phyloP scores from a whole-genome alignment of 2,888 invertebrate species.

The Drosophila mayaguana region DNA sequence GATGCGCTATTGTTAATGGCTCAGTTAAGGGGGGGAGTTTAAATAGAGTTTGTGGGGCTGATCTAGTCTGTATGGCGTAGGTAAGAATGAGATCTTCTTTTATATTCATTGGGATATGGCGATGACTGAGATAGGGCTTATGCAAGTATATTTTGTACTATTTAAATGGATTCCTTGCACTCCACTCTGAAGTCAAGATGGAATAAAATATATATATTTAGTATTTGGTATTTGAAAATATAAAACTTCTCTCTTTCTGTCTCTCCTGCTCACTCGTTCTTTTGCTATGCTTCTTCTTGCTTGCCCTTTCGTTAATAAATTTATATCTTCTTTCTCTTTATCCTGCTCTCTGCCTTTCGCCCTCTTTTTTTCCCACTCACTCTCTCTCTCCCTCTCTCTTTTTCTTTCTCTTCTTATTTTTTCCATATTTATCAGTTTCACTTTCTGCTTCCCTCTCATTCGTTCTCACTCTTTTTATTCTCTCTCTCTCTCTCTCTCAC shows the following conservation, averaged over 20 bases:
- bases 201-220: too few relatives aligned
- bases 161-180: not conserved
- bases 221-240: too few relatives aligned
- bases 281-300: too few relatives aligned
- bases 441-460: too few relatives aligned
- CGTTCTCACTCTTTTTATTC: too few relatives aligned
- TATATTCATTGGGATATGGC: not conserved
- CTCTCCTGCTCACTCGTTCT: too few relatives aligned
- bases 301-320: too few relatives aligned
- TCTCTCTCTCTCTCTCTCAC: not conserved
- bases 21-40: too few relatives aligned
- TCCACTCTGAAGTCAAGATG: not conserved
- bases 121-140: not conserved
- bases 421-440: too few relatives aligned
- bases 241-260: too few relatives aligned
- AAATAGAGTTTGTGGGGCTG: not conserved
- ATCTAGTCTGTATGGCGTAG: not conserved
- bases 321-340: not conserved
- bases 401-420: too few relatives aligned
- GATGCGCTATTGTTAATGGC: not conserved
- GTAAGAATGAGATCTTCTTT: not conserved
- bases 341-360: too few relatives aligned
- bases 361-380: accelerated
- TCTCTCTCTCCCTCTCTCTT: not conserved
- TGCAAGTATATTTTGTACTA: not conserved